Conservation (phyloP, 2,113 vertebrate genomes). For the Sebastes schlegelii region DNA sequence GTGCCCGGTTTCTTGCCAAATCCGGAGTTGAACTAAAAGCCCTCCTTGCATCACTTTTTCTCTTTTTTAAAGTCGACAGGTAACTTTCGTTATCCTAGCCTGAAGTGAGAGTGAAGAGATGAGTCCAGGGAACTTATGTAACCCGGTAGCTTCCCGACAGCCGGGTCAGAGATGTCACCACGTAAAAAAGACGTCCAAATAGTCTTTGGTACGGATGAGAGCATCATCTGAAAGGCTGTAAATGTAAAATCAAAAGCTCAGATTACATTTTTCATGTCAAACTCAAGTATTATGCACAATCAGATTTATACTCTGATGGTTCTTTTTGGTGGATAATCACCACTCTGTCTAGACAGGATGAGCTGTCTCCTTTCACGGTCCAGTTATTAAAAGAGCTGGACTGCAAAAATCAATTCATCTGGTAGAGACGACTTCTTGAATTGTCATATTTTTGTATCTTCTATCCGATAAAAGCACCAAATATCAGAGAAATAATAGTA, state of each 20-base stretch:
- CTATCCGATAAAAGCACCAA: neutral
- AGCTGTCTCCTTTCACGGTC: neutral
- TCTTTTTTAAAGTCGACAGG: constrained; percentile 4
- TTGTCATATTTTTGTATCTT: neutral
- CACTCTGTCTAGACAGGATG: constrained; percentile 5
- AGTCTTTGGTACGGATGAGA: neutral
- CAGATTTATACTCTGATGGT: neutral
- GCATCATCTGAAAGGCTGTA: neutral
- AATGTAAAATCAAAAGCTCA: neutral
- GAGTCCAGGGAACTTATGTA: constrained; percentile 25
- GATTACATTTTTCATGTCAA: neutral
- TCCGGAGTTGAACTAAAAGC: neutral
- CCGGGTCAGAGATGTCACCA: neutral
- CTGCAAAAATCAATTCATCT: constrained; percentile 1
- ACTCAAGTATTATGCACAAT: no score
- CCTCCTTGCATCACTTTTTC: constrained; percentile 30
- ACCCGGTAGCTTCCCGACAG: neutral
- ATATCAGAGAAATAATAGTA: neutral
- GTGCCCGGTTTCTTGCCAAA: neutral
- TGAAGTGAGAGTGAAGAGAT: neutral
- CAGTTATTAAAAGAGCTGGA: neutral
- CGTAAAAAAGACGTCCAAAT: no score
- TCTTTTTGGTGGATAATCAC: constrained; percentile 19
- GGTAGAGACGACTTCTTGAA: neutral
- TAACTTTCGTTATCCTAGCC: constrained; percentile 24